Base-by-base conservation (phyloP, 2,113 vertebrate genomes). In the Lucifuga dentata region DNA sequence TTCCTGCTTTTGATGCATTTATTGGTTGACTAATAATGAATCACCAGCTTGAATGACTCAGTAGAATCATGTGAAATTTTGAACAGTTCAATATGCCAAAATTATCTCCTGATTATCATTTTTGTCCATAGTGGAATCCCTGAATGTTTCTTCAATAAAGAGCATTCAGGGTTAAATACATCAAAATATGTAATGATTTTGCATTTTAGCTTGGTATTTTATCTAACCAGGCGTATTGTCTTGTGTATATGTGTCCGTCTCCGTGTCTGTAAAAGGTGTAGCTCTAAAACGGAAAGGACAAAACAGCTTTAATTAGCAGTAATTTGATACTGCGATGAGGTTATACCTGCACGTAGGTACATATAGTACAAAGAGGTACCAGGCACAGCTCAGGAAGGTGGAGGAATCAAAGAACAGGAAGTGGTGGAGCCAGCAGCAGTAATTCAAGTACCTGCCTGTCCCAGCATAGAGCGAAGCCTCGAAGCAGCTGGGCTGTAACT, bases 381-480 rank as follows among this genome's bases (percentile, higher is more conserved):
- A 49, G 43, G 38, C 3, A 3, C n/a, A 23, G 3, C 12, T 23
- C 7, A 11, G n/a, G 16, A 40, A 24, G 43, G 38, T 21, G 57
- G 15, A 44, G 41, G 15, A 35, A 21, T 44, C 9, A 11, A 32
- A 8, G 35, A 71, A 40, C 17, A 43, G 19, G n/a, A 36, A 35
- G 12, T 13, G 21, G 12, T 26, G 29, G 55, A 8, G 33, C 11
- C 44, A 35, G 52, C 44, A 45, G 50, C 33, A 68, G 43, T 55
- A 59, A 44, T 33, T 84, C 63, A 60, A 65, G 64, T 76, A 55
- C 43, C 68, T 56, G 35, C 64, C 35, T 80, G 66, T 35, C 49
- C 32, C 19, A 15, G 41, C 8, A 1, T 15, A 29, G 33, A 52
- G 16, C 17, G 29, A 17, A 5, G 15, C 13, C 40, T 16, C 20